Conservation (phyloP, 2,797 vertebrate genomes). For the Nothura maculosa region DNA sequence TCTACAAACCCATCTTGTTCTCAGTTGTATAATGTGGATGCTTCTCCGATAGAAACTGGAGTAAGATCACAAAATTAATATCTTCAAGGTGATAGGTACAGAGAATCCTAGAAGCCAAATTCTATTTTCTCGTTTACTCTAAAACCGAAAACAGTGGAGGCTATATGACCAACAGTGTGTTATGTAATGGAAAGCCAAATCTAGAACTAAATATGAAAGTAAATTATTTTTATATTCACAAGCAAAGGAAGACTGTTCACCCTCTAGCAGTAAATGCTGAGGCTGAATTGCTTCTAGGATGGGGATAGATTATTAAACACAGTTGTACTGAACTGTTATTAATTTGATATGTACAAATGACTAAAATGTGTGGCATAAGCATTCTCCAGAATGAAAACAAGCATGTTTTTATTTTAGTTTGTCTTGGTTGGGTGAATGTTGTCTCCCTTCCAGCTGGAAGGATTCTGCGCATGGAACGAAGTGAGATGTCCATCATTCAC, state of each 20-base stretch:
- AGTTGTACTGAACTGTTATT: not conserved
- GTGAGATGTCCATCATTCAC: not conserved
- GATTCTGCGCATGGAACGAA: not conserved
- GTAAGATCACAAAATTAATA: not conserved
- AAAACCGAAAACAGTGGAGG: not conserved
- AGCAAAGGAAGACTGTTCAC: not conserved
- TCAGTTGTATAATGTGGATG: not conserved
- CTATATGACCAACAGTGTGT: not conserved
- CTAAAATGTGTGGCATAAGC: not conserved
- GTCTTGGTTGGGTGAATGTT: not conserved
- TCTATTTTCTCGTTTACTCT: not conserved
- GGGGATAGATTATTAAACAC: not conserved
- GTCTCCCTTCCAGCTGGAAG: not conserved
- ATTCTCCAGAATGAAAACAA: not conserved
- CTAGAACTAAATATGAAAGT: not conserved
- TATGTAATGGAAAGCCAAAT: not conserved
- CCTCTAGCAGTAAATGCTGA: not conserved
- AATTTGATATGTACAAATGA: not conserved
- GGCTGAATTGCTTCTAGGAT: not conserved
- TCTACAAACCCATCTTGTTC: slow-evolving; percentile 1
- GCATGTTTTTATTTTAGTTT: not conserved
- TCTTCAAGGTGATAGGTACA: not conserved
- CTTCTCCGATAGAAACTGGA: not conserved
- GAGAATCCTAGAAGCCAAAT: not conserved
- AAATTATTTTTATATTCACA: not conserved